phyloP scores from a whole-genome alignment of 2,113 vertebrate species.

The Loxodonta africana region DNA sequence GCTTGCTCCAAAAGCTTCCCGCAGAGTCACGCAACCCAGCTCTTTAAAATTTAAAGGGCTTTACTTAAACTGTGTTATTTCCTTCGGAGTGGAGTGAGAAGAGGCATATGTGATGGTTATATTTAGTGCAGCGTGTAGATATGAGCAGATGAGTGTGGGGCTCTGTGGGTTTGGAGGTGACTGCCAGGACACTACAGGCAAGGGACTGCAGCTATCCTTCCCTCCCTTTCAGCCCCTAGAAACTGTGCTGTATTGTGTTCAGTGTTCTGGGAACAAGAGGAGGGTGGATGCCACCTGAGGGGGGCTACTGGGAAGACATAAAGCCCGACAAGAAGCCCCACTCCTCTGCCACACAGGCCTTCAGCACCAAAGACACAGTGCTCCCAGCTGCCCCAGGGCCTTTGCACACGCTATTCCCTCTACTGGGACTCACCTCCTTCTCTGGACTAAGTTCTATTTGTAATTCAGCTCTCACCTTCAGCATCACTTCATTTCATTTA shows the following conservation, averaged over 20 bases:
- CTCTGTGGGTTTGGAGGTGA: neutral
- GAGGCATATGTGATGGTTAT: slow-evolving; percentile 68
- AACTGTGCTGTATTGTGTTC: neutral
- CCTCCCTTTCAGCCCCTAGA: neutral
- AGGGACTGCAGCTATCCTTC: neutral
- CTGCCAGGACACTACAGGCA: neutral
- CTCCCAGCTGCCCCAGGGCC: neutral
- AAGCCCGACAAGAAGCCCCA: neutral
- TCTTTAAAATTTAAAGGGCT: slow-evolving; percentile 82
- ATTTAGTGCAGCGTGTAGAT: slow-evolving; percentile 63
- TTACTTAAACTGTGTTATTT: slow-evolving; percentile 82
- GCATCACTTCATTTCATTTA: neutral
- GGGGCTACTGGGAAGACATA: neutral
- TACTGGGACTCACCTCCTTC: neutral
- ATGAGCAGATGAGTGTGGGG: slow-evolving; percentile 64
- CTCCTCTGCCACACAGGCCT: neutral
- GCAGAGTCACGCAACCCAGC: slow-evolving; percentile 35
- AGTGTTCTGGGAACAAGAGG: neutral
- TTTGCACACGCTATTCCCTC: neutral
- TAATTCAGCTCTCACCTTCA: neutral
- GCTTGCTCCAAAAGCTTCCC: slow-evolving; percentile 72
- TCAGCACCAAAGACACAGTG: rapidly evolving
- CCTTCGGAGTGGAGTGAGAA: slow-evolving; percentile 57
- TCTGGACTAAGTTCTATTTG: neutral
- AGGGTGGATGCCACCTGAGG: neutral